Conservation (phyloP, 2,888 invertebrate species). For the Candidula unifasciata region DNA sequence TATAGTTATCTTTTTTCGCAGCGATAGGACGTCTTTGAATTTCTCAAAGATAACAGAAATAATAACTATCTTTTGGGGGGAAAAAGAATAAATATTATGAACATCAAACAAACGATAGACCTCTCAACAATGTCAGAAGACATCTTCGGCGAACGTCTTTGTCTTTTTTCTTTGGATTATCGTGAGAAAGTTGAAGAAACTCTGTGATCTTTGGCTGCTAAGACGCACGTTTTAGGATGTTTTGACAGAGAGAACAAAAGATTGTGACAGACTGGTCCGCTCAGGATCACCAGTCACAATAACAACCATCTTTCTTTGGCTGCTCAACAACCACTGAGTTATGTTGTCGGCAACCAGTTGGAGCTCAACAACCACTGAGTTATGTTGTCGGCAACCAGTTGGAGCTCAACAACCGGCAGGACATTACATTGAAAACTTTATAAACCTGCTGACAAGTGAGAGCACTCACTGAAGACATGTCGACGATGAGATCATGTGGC, state of each 20-base stretch:
- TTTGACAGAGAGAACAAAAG: background rate
- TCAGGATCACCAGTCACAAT: background rate
- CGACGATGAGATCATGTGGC: background rate
- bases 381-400: no score
- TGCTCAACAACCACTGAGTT: background rate
- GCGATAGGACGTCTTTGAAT: no score
- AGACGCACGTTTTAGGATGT: background rate
- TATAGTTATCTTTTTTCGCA: no score
- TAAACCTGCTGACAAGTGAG: slow-evolving; percentile 11
- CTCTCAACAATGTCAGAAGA: no score
- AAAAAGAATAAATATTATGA: background rate
- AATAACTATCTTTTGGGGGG: no score
- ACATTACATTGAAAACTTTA: no score
- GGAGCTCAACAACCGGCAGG: no score
- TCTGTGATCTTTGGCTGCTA: background rate
- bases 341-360: background rate
- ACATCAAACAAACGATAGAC: background rate
- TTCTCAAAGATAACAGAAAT: no score
- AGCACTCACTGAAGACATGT: background rate
- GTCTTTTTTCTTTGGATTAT: background rate
- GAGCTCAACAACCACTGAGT: background rate
- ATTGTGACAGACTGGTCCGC: background rate
- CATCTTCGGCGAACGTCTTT: background rate
- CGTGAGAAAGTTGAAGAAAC: slow-evolving; percentile 20
- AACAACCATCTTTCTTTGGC: background rate